Evolutionary conservation across 2,113 vertebrate genomes (phyloP).

Genomic region (Theristicus caerulescens): DNA sequence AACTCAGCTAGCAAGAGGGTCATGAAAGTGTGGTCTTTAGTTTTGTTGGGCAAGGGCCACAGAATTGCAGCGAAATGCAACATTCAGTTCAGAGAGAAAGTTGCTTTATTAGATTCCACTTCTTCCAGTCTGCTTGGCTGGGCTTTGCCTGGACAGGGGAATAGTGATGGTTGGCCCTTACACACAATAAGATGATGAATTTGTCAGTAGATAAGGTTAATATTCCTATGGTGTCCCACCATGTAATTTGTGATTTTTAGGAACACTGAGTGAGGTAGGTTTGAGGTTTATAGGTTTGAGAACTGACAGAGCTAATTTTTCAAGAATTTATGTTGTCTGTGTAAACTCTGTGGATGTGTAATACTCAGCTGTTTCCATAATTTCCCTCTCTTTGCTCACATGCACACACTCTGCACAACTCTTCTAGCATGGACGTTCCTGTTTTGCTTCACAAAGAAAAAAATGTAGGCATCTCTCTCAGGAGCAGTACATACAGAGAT

Average conservation of each 20-base stretch:
- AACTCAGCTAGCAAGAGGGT: not conserved
- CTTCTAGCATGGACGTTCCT: not conserved
- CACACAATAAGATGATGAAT: not conserved
- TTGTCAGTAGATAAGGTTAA: not conserved
- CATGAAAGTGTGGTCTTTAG: not conserved
- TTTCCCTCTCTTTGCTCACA: not conserved
- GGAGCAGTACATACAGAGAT: not conserved
- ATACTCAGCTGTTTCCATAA: not conserved
- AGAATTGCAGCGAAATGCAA: not conserved
- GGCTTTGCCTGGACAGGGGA: not conserved
- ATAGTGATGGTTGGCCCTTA: not conserved
- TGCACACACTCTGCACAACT: not conserved
- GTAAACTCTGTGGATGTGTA: not conserved
- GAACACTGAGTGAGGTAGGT: not conserved
- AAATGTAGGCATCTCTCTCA: not conserved
- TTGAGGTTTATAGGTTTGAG: not conserved
- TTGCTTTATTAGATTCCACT: not conserved
- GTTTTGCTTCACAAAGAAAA: not conserved
- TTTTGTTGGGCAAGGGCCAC: not conserved
- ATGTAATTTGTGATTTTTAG: not conserved
- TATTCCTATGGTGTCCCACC: not conserved
- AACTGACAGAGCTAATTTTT: not conserved
- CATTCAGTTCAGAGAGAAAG: not conserved
- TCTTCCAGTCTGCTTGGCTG: not conserved
- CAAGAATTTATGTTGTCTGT: not conserved